A percentile compares a stretch with the other conserved stretches of the same genome.
These are phyloP conservation scores for Tenrec ecaudatus DNA, from an alignment of 2,113 vertebrate genomes.

Conservation along the genomic window DNA sequence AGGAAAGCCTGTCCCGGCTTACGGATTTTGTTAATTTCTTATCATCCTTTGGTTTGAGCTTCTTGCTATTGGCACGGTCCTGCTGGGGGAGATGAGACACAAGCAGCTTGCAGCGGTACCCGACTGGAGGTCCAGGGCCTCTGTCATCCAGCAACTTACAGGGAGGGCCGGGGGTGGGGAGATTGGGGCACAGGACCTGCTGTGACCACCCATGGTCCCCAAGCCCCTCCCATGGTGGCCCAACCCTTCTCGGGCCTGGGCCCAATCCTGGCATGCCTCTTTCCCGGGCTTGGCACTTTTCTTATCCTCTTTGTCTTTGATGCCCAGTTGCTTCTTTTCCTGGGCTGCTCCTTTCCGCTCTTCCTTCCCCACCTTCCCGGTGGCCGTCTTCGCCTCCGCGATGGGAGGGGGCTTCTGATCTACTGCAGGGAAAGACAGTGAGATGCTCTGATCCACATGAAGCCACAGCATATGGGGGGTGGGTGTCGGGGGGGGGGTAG, in stretches of 20 bases:
- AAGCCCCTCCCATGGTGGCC: neutral
- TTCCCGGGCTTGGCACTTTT: slow-evolving; percentile 82
- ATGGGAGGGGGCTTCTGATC: slow-evolving; percentile 38
- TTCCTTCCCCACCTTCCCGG: slow-evolving; percentile 79
- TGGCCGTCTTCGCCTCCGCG: neutral
- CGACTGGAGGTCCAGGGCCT: neutral
- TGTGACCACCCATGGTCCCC: no score
- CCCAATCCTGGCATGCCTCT: slow-evolving; percentile 67
- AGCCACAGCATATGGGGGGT: no score
- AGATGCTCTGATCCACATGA: neutral
- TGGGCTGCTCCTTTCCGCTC: slow-evolving; percentile 77
- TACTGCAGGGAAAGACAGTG: slow-evolving; percentile 18
- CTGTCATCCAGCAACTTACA: neutral
- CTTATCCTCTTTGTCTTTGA: slow-evolving; percentile 86
- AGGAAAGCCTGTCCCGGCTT: neutral
- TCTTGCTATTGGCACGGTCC: slow-evolving; percentile 84
- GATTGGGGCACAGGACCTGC: no score
- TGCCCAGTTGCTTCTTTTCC: slow-evolving; percentile 79
- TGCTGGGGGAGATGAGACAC: slow-evolving; percentile 61
- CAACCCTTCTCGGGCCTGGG: neutral
- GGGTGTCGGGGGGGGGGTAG: no score
- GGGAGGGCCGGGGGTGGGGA: neutral
- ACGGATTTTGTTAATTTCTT: slow-evolving; percentile 69
- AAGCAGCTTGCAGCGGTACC: neutral
- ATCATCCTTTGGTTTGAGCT: slow-evolving; percentile 83